A percentile compares a stretch with the other conserved stretches of the same genome.
Evolutionary conservation across 2,113 vertebrate genomes (phyloP).

Genomic region (Sinocyclocheilus anophthalmus): DNA sequence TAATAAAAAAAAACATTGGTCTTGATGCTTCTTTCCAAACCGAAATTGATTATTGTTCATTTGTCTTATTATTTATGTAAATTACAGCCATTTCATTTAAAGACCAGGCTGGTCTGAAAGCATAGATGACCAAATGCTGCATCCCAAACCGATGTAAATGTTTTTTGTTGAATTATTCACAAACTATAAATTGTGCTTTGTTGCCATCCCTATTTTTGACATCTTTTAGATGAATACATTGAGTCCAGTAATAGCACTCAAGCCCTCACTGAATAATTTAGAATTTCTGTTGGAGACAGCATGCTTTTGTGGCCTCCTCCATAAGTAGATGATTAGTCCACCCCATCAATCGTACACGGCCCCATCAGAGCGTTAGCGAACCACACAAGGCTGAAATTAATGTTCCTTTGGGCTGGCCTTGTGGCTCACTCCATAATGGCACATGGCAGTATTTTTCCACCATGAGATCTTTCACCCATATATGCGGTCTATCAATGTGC

Average conservation of each 20-base stretch:
- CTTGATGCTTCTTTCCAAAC: not conserved
- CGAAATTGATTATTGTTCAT: not conserved
- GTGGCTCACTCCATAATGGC: not conserved
- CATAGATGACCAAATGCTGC: not conserved
- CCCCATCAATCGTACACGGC: not conserved
- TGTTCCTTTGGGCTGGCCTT: not conserved
- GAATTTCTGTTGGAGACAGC: not conserved
- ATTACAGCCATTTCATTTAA: not conserved
- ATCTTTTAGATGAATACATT: not conserved
- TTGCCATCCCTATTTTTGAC: not conserved
- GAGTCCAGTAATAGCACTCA: conserved; percentile 4
- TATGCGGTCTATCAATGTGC: not conserved
- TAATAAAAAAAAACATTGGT: not conserved
- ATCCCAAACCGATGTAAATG: not conserved
- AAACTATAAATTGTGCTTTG: not conserved
- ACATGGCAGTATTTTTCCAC: conserved; percentile 2
- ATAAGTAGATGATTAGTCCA: conserved; percentile 14
- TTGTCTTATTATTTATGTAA: not conserved
- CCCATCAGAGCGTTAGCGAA: not conserved
- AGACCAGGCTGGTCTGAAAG: not conserved
- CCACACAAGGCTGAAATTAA: conserved; percentile 2
- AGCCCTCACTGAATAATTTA: conserved; percentile 1
- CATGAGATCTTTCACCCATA: not conserved
- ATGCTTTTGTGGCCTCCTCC: not conserved
- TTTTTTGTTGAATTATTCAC: conserved; percentile 7